Conservation (phyloP, 92 coral and sea anemone species). For the Zoanthus gigantus region DNA sequence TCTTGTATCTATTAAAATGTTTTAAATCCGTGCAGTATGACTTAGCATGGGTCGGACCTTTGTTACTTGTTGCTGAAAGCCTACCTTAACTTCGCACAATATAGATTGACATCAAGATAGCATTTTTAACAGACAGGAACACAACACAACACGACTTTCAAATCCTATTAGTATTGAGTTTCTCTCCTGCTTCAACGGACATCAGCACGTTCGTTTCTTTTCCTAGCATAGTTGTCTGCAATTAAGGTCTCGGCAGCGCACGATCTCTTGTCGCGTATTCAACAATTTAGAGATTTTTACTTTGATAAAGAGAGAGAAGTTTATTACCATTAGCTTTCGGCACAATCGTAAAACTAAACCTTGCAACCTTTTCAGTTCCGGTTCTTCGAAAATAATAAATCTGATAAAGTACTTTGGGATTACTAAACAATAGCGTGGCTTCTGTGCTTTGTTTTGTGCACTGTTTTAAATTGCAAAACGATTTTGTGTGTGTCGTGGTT, state of each 20-base stretch:
- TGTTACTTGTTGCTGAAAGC: background rate
- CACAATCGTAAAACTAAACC: slow-evolving; percentile 36
- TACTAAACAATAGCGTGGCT: slow-evolving; percentile 21
- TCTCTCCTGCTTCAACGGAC: background rate
- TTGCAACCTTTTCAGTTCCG: slow-evolving; percentile 32
- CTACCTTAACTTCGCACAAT: slow-evolving; percentile 23
- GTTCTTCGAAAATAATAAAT: slow-evolving; percentile 18
- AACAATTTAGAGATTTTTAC: slow-evolving; percentile 22
- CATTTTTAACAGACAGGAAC: slow-evolving; percentile 6
- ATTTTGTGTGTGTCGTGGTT: slow-evolving; percentile 40
- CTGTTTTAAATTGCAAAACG: slow-evolving; percentile 50
- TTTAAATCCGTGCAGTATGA: background rate
- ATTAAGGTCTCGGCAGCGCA: background rate
- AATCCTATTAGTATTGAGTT: background rate
- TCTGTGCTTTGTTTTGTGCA: background rate
- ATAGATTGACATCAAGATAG: slow-evolving; percentile 43
- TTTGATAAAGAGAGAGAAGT: background rate
- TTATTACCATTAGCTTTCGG: slow-evolving; percentile 7
- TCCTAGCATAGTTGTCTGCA: background rate
- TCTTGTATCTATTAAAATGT: background rate
- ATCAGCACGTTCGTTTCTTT: slow-evolving; percentile 21
- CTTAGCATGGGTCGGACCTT: background rate
- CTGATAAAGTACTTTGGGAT: slow-evolving; percentile 39
- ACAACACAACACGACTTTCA: slow-evolving; percentile 24
- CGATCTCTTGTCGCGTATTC: background rate